Conservation (phyloP, 2,888 invertebrate species). For the Tetragonula carbonaria region DNA sequence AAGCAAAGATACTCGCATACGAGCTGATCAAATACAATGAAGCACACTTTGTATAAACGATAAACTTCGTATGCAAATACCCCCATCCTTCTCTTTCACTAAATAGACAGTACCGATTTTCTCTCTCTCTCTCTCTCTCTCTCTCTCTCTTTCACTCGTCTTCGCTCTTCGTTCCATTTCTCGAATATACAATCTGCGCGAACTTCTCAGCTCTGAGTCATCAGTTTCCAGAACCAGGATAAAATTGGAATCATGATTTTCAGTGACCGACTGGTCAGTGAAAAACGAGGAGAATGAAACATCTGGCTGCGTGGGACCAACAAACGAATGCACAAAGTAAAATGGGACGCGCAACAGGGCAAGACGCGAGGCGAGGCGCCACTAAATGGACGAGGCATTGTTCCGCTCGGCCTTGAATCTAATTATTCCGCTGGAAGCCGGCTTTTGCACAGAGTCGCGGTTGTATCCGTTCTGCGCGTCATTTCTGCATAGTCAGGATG, state of each 20-base stretch:
- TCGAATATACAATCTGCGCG: slow-evolving; percentile 1
- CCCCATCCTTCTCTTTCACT: no score
- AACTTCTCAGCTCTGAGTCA: neutral
- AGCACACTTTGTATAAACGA: neutral
- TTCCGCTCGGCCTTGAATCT: slow-evolving; percentile 76
- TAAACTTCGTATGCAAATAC: slow-evolving; percentile 11
- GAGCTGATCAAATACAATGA: slow-evolving; percentile 6
- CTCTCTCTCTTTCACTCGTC: neutral
- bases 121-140: no score
- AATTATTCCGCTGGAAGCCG: slow-evolving; percentile 77
- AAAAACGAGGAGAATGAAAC: neutral
- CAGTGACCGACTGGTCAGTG: slow-evolving; percentile 14
- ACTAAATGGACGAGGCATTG: slow-evolving; percentile 76
- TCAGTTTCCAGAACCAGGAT: neutral
- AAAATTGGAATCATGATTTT: slow-evolving; percentile 5
- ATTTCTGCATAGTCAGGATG: slow-evolving; percentile 27
- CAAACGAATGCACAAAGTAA: slow-evolving; percentile 43
- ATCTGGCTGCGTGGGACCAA: slow-evolving; percentile 19
- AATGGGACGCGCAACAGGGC: slow-evolving; percentile 51
- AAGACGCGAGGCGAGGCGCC: slow-evolving; percentile 43
- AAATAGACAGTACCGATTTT: neutral
- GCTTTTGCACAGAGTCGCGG: slow-evolving; percentile 52
- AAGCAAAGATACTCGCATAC: neutral
- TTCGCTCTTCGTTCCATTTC: neutral
- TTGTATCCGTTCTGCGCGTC: slow-evolving; percentile 33